These are phyloP conservation scores for Sceloporus undulatus DNA, from an alignment of 2,113 vertebrate species.

Conservation along the genomic window DNA sequence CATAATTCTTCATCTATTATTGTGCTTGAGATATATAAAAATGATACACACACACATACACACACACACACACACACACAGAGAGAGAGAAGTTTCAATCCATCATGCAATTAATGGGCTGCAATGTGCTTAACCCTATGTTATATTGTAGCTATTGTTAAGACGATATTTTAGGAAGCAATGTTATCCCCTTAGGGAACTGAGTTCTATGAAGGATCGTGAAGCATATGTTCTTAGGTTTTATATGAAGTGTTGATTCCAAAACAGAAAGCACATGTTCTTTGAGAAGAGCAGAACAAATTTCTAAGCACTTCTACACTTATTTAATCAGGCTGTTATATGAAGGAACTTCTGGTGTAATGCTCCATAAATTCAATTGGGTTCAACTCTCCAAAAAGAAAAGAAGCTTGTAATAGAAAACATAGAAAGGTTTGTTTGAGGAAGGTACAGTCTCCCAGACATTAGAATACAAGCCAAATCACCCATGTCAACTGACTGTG, in stretches of 20 bases:
- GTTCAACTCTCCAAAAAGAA: background rate
- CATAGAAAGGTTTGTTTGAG: background rate
- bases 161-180: background rate
- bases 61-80: no score
- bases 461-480: background rate
- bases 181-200: no score
- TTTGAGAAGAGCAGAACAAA: background rate
- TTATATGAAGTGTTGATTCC: background rate
- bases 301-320: background rate
- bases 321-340: background rate
- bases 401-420: background rate
- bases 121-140: no score
- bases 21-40: no score
- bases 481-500: background rate
- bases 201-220: no score
- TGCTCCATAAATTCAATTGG: background rate
- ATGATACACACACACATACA: no score
- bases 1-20: no score
- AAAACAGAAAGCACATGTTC: background rate
- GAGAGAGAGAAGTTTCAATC: no score
- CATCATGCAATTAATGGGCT: background rate
- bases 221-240: background rate
- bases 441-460: constrained; percentile 29
- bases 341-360: background rate
- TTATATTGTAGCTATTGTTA: background rate